A percentile compares a stretch with the other conserved stretches of the same genome.
Evolutionary conservation across 2,888 invertebrate genomes (phyloP).

Genomic region (Chrysotoxum bicinctum): DNA sequence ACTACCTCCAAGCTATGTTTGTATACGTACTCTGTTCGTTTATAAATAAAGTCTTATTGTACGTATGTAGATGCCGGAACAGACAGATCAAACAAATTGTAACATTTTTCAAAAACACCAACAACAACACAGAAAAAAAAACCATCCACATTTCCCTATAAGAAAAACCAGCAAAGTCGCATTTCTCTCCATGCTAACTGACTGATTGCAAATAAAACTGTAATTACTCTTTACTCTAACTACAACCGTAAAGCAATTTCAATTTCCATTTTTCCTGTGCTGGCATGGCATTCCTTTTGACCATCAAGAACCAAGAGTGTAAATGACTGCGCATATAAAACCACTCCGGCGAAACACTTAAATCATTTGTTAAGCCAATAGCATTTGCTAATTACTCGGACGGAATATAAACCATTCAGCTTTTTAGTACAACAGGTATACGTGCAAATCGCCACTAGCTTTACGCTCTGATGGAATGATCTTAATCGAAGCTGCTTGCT

Average conservation of each 20-base stretch:
- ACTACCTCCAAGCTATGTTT: background rate
- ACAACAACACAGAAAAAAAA: background rate
- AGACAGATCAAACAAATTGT: conserved; percentile 7
- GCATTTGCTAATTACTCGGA: conserved; percentile 64
- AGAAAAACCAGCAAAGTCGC: conserved; percentile 7
- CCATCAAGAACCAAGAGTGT: conserved; percentile 36
- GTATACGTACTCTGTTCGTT: background rate
- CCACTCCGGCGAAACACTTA: conserved; percentile 47
- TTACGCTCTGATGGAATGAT: conserved; percentile 60
- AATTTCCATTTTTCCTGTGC: conserved; percentile 48
- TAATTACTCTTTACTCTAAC: conserved; percentile 31
- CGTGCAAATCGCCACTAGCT: conserved; percentile 41
- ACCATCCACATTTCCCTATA: background rate
- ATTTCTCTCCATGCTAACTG: conserved; percentile 1
- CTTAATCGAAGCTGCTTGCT: conserved; percentile 42
- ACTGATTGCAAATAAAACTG: conserved; percentile 18
- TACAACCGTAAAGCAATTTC: conserved; percentile 38
- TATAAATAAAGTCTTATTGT: background rate
- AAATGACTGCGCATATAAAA: conserved; percentile 35
- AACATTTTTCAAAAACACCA: background rate
- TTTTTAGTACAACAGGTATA: background rate
- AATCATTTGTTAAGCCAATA: conserved; percentile 69
- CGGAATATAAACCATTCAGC: conserved; percentile 17
- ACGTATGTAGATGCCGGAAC: background rate
- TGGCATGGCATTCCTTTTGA: conserved; percentile 7